phyloP scores from a whole-genome alignment of 1,140 invertebrate species.

The Drosophila lowei region DNA sequence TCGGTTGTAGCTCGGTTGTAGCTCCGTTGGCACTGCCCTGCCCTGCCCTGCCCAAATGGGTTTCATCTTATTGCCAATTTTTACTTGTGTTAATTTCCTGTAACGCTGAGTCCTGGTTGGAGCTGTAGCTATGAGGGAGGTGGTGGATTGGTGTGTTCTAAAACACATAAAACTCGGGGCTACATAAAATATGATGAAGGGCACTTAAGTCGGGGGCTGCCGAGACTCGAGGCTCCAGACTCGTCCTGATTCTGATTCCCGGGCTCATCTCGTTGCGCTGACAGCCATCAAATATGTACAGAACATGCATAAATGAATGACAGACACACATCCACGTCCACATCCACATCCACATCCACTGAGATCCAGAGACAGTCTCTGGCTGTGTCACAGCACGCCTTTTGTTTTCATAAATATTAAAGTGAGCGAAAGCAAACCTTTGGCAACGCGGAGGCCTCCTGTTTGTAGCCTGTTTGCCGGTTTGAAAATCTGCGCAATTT shows the following conservation, averaged over 20 bases:
- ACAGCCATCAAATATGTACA: slow-evolving; percentile 78
- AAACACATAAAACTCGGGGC: slow-evolving; percentile 58
- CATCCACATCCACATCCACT: slow-evolving; percentile 11
- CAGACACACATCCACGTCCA: slow-evolving; percentile 35
- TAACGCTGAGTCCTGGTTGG: slow-evolving; percentile 20
- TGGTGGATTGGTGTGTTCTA: slow-evolving; percentile 60
- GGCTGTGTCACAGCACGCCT: slow-evolving; percentile 50
- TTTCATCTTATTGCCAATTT: slow-evolving; percentile 64
- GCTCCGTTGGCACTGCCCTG: slow-evolving; percentile 3
- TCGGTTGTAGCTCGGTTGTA: slow-evolving; percentile 24
- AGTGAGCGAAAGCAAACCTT: slow-evolving; percentile 57
- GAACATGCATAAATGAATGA: slow-evolving; percentile 74
- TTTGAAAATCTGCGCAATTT: slow-evolving; percentile 60
- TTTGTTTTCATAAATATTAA: slow-evolving; percentile 79
- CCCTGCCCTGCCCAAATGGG: slow-evolving; percentile 5
- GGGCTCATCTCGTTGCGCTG: slow-evolving; percentile 42
- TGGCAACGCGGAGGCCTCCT: slow-evolving; percentile 11
- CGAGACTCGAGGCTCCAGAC: slow-evolving; percentile 28
- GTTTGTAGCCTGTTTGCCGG: slow-evolving; percentile 21
- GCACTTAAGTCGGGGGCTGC: slow-evolving; percentile 60
- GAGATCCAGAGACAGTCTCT: slow-evolving; percentile 5
- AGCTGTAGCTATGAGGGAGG: slow-evolving; percentile 3
- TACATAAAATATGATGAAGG: slow-evolving; percentile 79
- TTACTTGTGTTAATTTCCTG: slow-evolving; percentile 78
- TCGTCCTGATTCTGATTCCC: slow-evolving; percentile 29